These are phyloP conservation scores for Talpa occidentalis DNA, from an alignment of 2,113 vertebrate species.

Conservation along the genomic window DNA sequence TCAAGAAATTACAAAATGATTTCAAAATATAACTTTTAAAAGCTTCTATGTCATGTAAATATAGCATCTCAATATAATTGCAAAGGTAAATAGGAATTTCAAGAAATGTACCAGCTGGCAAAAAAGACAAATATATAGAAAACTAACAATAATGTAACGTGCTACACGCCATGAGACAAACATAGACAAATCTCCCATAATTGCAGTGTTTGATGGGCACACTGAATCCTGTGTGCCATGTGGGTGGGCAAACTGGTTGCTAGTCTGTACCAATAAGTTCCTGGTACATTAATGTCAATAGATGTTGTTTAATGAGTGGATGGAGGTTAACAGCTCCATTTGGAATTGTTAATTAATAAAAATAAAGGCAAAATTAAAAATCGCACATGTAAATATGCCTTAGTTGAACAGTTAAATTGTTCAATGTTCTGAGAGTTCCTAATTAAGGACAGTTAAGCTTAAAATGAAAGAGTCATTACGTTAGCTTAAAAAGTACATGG, in stretches of 20 bases:
- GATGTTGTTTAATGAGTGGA: background rate
- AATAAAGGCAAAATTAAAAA: slow-evolving; percentile 33
- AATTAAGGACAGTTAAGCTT: slow-evolving; percentile 53
- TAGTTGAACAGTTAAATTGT: slow-evolving; percentile 14
- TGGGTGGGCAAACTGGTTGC: background rate
- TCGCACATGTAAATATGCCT: slow-evolving; percentile 34
- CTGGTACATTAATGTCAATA: background rate
- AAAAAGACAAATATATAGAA: background rate
- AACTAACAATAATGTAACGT: background rate
- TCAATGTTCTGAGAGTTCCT: slow-evolving; percentile 44
- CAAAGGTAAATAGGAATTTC: background rate
- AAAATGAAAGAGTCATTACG: slow-evolving; percentile 2
- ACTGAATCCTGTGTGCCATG: background rate
- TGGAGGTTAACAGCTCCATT: background rate
- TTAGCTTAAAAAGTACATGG: slow-evolving; percentile 36
- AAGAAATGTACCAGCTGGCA: background rate
- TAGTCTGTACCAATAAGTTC: background rate
- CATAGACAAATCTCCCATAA: background rate
- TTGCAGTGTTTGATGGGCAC: background rate
- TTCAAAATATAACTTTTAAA: slow-evolving; percentile 42
- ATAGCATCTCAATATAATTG: background rate
- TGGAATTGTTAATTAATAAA: slow-evolving; percentile 18
- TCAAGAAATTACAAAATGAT: slow-evolving; percentile 1
- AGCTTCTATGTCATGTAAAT: background rate
- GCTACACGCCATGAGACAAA: background rate